Evolutionary conservation across 1,140 invertebrate species (phyloP), one percentile per base, ranked within the genome.

Genomic region (Anthonomus grandis): DNA sequence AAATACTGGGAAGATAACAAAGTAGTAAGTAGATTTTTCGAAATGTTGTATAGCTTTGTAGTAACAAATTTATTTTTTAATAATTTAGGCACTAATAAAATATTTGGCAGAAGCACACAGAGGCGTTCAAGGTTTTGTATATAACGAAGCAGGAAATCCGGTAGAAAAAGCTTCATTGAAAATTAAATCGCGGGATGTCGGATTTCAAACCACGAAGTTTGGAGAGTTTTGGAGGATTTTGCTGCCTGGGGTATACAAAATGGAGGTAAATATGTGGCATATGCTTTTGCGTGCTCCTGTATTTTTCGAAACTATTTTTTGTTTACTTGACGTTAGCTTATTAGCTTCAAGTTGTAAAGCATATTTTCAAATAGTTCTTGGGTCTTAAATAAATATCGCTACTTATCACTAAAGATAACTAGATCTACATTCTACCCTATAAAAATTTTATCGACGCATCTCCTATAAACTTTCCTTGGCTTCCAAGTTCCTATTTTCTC

Each of bases 1-100:
- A 85, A 87, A 63, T 97, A 95, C 73, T 99, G 97, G 97, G 82
- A 89, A 57, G 93, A 97, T 63, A 99, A 99, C 75, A 86, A 89
- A 77, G 81, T 87, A 74, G 89, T 91, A 69, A 75, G 76, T 3
- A 9, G 12, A 15, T 39, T 5, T 45, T 22, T 21, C 2, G 21
- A 12, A 22, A 15, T 2, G 12, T 5, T 17, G 19, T 39, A 12
- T 1, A 3, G 31, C 3, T 17, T 23, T 5, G 9, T 22, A 22
- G n/a, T 3, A 27, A 15, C n/a, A 23, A 22, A 13, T 23, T 2
- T 44, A 25, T 54, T 25, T 24, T 46, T 55, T 19, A n/a, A 50
- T 55, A 64, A 39, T 73, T 75, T 5, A 88, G 85, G 83, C 92
- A 0, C 74, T 95, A 24, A 83, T 95, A 12, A 89, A 90, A 71